phyloP scores from a whole-genome alignment of 2,888 invertebrate species.

The Belgica antarctica region DNA sequence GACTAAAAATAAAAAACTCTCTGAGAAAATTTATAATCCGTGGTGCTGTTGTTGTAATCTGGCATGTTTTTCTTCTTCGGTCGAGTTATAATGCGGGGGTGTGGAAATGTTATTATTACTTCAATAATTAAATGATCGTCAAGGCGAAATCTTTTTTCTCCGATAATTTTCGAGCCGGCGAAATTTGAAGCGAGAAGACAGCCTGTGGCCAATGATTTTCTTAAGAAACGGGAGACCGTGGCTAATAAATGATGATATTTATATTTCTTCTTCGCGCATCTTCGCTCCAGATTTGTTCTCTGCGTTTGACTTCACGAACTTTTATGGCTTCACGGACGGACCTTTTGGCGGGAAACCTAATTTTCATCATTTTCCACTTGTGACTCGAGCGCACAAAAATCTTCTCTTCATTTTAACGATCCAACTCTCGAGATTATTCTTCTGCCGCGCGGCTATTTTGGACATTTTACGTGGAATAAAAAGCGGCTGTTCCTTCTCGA shows the following conservation, averaged over 20 bases:
- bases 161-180: neutral
- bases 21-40: slow-evolving; percentile 8
- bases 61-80: neutral
- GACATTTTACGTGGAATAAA: neutral
- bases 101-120: neutral
- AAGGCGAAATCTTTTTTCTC: neutral
- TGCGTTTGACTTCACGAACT: neutral
- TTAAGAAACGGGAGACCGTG: slow-evolving; percentile 6
- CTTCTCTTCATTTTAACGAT: neutral
- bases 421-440: neutral
- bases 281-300: slow-evolving; percentile 19
- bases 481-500: neutral
- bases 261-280: neutral
- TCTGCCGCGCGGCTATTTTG: neutral
- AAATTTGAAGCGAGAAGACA: neutral
- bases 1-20: neutral
- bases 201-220: neutral
- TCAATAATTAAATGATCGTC: neutral
- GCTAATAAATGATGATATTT: neutral
- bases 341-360: neutral
- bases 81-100: slow-evolving; percentile 1
- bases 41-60: neutral
- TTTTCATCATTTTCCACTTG: neutral
- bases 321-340: too few relatives aligned
- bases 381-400: neutral